Evolutionary conservation across 2,888 invertebrate species (phyloP).

Genomic region (Bedellia somnulentella): DNA sequence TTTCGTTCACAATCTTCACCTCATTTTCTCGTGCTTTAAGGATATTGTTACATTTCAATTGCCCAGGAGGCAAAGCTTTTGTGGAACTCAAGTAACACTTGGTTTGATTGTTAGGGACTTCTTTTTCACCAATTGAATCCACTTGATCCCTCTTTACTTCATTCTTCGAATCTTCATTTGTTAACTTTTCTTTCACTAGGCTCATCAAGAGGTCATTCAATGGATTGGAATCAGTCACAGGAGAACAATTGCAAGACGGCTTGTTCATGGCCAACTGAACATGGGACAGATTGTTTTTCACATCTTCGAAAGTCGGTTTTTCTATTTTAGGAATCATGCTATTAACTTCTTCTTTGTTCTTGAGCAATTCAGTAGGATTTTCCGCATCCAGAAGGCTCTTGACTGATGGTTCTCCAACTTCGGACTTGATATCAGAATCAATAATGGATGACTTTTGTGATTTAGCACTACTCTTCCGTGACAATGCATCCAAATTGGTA

Average conservation of each 20-base stretch:
- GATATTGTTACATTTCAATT: conserved; percentile 89
- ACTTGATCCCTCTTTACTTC: conserved; percentile 60
- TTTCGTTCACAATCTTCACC: conserved; percentile 47
- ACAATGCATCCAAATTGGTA: conserved; percentile 27
- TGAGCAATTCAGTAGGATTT: conserved; percentile 5
- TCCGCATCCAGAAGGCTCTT: conserved; percentile 44
- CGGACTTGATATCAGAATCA: conserved; percentile 25
- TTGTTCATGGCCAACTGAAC: conserved; percentile 36
- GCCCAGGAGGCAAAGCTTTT: conserved; percentile 82
- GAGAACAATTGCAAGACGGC: conserved; percentile 47
- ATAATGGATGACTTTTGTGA: conserved; percentile 54
- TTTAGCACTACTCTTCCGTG: conserved; percentile 58
- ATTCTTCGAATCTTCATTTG: conserved; percentile 68
- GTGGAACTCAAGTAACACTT: conserved; percentile 66
- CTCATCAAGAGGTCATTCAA: conserved; percentile 53
- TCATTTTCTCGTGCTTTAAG: conserved; percentile 75
- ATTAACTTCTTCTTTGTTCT: conserved; percentile 25
- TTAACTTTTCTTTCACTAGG: conserved; percentile 52
- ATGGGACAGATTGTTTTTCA: conserved; percentile 44
- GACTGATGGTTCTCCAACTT: conserved; percentile 33
- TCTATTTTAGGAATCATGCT: conserved; percentile 40
- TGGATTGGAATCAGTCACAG: conserved; percentile 45
- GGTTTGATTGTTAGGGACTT: conserved; percentile 71
- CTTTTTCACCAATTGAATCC: conserved; percentile 45
- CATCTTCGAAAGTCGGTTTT: conserved; percentile 26